Conservation (phyloP, 2,888 invertebrate species). For the Penaeus monodon region DNA sequence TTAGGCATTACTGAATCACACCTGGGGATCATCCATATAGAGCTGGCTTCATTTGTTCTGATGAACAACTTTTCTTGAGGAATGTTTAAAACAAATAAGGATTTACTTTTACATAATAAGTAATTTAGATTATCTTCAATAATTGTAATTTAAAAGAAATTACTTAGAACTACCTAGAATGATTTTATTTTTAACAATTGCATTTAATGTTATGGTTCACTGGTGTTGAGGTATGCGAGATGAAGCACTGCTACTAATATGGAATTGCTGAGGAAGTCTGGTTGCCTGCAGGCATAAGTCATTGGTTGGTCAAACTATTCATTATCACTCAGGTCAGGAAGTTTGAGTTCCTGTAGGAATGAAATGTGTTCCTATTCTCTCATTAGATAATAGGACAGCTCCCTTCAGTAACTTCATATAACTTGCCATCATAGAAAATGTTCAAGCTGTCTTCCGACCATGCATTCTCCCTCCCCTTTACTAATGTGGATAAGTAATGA, state of each 20-base stretch:
- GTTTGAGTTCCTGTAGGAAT: constrained; percentile 16
- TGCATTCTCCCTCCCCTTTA: too few relatives aligned
- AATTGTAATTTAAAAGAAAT: constrained; percentile 7
- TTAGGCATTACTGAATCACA: constrained; percentile 54
- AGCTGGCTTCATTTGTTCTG: constrained; percentile 9
- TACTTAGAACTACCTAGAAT: too few relatives aligned
- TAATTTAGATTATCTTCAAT: not conserved
- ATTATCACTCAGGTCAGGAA: constrained; percentile 46
- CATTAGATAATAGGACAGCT: too few relatives aligned
- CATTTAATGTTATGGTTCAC: not conserved
- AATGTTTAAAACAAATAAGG: too few relatives aligned
- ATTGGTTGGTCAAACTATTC: constrained; percentile 47
- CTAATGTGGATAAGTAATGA: too few relatives aligned
- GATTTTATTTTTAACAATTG: too few relatives aligned
- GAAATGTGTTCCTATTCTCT: not conserved
- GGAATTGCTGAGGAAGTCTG: constrained; percentile 49
- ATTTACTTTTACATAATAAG: too few relatives aligned
- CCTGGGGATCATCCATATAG: constrained; percentile 25
- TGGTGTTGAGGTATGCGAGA: constrained; percentile 48
- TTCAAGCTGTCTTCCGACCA: too few relatives aligned
- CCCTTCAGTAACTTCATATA: too few relatives aligned
- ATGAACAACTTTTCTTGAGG: not conserved
- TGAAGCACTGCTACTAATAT: constrained; percentile 45
- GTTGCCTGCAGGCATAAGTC: constrained; percentile 52
- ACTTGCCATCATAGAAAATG: too few relatives aligned